Evolutionary conservation across 2,797 vertebrate genomes (phyloP), one percentile per base, ranked within the genome.

Genomic region (Enteromius unitaeniatus): DNA sequence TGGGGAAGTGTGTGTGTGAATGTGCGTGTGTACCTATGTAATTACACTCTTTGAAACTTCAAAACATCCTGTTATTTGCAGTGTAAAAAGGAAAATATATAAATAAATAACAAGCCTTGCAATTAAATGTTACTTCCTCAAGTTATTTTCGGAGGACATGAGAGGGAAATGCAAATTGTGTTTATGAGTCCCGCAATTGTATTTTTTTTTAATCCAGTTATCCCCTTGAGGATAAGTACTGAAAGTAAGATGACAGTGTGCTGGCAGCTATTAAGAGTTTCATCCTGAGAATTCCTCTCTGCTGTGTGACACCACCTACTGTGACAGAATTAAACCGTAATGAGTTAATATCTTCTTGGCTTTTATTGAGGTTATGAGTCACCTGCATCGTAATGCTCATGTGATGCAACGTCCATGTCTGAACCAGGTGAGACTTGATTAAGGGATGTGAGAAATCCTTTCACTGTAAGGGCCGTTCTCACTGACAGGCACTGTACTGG

Each of bases 151-250:
- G 82, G 74, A 84, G 72, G 40, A 84, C 62, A 84, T 80, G 88
- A 86, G 84, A 83, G 73, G 51, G 70, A 87, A 87, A 87, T 89
- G 88, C 86, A 85, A 88, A 89, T 89, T 55, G 78, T 86, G 84
- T 89, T 87, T 84, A 79, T 82, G 86, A 87, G 53, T 78, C 42
- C 78, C 45, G 23, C 82, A 86, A 87, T 80, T 76, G 65, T 79
- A 64, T 84, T 79, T 84, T 78, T 73, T 65, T 28, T 45, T 1
- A 69, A 72, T 62, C 79, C 62, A 51, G 23, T 60, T 28, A 60
- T 45, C 83, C 86, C 82, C 84, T 65, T 72, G 83, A 88, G 85
- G 51, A 74, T 49, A 47, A 84, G 82, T 76, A 77, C 60, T 55
- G 55, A 83, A 84, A 73, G 81, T 78, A 84, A 84, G 79, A 85